Conservation (phyloP, 2,888 invertebrate genomes). For the Zygothrica quintamaculata region DNA sequence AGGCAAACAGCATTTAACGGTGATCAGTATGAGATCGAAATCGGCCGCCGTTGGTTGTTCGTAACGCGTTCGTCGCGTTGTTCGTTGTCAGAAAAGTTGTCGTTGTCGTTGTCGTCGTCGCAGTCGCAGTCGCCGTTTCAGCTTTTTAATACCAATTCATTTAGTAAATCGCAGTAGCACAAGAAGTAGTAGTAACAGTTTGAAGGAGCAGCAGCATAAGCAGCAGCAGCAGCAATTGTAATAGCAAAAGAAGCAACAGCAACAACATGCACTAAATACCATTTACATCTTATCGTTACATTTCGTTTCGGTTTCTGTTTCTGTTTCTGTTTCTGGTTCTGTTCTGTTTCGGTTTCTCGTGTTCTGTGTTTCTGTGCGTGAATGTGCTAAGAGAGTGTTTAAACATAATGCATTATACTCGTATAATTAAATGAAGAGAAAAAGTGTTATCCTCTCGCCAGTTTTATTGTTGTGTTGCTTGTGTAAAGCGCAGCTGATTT, state of each 20-base stretch:
- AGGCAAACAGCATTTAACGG: slow-evolving; percentile 60
- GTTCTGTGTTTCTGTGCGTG: slow-evolving; percentile 29
- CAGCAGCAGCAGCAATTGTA: slow-evolving; percentile 34
- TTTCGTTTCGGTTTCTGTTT: slow-evolving; percentile 49
- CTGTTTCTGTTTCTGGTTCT: slow-evolving; percentile 46
- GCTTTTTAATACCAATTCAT: slow-evolving; percentile 58
- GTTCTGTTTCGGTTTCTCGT: slow-evolving; percentile 36
- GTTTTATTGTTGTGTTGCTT: slow-evolving; percentile 13
- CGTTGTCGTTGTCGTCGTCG: slow-evolving; percentile 51
- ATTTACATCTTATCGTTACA: slow-evolving; percentile 50
- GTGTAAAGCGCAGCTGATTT: slow-evolving; percentile 51
- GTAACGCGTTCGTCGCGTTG: slow-evolving; percentile 51
- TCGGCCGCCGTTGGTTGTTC: slow-evolving; percentile 71
- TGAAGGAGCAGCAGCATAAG: slow-evolving; percentile 23
- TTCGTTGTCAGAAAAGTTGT: slow-evolving; percentile 54
- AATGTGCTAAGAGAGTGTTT: slow-evolving; percentile 27
- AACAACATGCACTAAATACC: slow-evolving; percentile 52
- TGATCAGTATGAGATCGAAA: slow-evolving; percentile 75
- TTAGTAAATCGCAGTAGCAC: slow-evolving; percentile 51
- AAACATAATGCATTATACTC: slow-evolving; percentile 48
- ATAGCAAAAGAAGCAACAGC: slow-evolving; percentile 13
- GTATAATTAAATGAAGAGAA: slow-evolving; percentile 43
- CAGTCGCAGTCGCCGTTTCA: too few relatives aligned
- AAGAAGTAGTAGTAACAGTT: slow-evolving; percentile 31
- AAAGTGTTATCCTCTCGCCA: slow-evolving; percentile 40